Base-by-base conservation (phyloP, 1,140 invertebrate genomes). In the Trichoplusia ni region DNA sequence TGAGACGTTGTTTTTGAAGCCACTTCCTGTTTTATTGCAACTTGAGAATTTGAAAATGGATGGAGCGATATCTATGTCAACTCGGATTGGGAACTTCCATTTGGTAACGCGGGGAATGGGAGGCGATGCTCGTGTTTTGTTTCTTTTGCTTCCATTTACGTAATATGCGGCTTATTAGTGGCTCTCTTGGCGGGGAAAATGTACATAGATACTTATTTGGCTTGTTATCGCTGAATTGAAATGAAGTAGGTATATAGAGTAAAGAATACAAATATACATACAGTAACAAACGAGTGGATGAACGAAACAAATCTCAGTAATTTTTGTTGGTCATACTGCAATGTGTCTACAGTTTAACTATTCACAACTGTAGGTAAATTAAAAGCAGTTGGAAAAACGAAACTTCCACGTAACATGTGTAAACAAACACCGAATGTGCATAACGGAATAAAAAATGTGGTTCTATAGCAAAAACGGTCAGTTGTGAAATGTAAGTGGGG, bases 401-500 rank as follows among this genome's bases (percentile, higher is more conserved):
- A n/a, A 35, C 5, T 18, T 6, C 8, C 16, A 16, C 19, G 31
- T 9, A 11, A 3, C 5, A 21, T 21, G 9, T 42, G 19, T 21
- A 35, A 40, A 47, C 19, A 27, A n/a, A 19, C 6, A 14, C 9
- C 14, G 25, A 16, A 46, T 47, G 23, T 31, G 25, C 54, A 37
- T 19, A 63, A 44, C 31, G 44, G 56, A 25, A 47, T 67, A 47
- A 67, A 58, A 61, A 40, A 61, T 61, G 51, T 38, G 33, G 35
- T 19, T 14, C 46, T 49, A 62, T 53, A 42, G 51, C n/a, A 68
- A 73, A 73, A 77, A 74, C 69, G 77, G 75, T 80, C 75, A 73
- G 60, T 62, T 67, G 66, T 71, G 51, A 74, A 74, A 74, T 72
- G 72, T 73, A 74, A 71, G 54, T 64, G 46, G 51, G 62, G 61